Base-by-base conservation (phyloP, 2,888 invertebrate genomes). In the Cybosia mesomella region DNA sequence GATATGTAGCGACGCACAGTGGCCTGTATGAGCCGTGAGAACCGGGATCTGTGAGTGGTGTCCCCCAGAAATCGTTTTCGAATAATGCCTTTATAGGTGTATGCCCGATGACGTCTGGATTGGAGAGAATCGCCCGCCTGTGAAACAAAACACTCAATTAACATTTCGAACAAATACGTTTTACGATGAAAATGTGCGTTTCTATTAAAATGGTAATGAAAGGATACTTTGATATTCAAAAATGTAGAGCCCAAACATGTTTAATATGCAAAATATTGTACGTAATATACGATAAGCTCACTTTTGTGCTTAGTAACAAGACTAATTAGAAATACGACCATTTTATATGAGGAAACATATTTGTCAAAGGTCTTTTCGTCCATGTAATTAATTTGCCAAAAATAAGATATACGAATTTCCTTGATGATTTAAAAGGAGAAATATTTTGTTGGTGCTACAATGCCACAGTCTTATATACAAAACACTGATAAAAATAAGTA, bases 11-110 rank as follows among this genome's bases (percentile, higher is more conserved):
- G 77, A 98, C 98, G 90, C 98, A 98, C 83, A 99, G 95, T 64
- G 99, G 99, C 49, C 99, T 96, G 95, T 99, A 99, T 67, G 99
- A 99, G 86, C 99, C 99, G 95, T 99, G 99, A 18, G 99, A 99
- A 64, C 99, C 99, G 76, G 97, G 96, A 94, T 98, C 98, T 80
- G 96, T 96, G 83, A 99, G 95, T 70, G 99, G 98, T 57, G 99
- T 99, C 63, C 99, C 99, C 99, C 99, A 99, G 95, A 99, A 99
- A 95, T 99, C 99, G 95, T 99, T 97, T 90, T 96, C 96, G 88
- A 99, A 97, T 82, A 99, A 96, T 80, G 97, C 96, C 82, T 96
- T 96, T 96, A 98, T 96, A 70, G 98, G 97, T 73, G 98, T 97
- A 83, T 96, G 97, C 73, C 98, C 97, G 84, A 97, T 96, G 84